Evolutionary conservation across 1,140 invertebrate species (phyloP).

Genomic region (Episyrphus balteatus): DNA sequence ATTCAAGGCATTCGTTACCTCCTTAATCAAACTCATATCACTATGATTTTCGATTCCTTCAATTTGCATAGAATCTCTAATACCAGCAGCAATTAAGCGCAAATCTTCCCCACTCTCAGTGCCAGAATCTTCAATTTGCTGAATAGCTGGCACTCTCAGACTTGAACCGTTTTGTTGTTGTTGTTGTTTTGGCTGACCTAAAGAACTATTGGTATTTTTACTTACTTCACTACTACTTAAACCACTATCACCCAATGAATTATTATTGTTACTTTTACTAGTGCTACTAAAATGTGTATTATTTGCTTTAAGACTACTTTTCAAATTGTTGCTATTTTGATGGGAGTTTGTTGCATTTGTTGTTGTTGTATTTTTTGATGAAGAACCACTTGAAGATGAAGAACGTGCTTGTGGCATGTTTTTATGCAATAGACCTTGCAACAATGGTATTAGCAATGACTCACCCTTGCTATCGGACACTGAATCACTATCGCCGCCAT

Average conservation of each 20-base stretch:
- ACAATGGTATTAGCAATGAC: constrained; percentile 44
- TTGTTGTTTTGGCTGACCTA: constrained; percentile 6
- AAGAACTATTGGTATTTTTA: background rate
- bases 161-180: constrained; percentile 21
- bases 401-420: constrained; percentile 17
- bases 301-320: constrained; percentile 15
- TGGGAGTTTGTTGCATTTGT: background rate
- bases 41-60: constrained; percentile 8
- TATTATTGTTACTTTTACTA: constrained; percentile 5
- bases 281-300: constrained; percentile 13
- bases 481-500: background rate
- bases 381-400: background rate
- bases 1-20: constrained; percentile 65
- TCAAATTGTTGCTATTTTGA: background rate
- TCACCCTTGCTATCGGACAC: constrained; percentile 32
- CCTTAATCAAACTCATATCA: constrained; percentile 48
- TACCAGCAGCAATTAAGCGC: constrained; percentile 32
- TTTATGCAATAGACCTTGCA: constrained; percentile 44
- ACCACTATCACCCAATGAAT: background rate
- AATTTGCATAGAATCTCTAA: constrained; percentile 28
- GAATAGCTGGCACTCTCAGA: constrained; percentile 6
- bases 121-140: constrained; percentile 47
- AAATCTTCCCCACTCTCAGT: constrained; percentile 57
- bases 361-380: constrained; percentile 2
- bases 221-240: constrained; percentile 3